Conservation (phyloP, 2,888 invertebrate genomes). For the Coecobrya sp. region DNA sequence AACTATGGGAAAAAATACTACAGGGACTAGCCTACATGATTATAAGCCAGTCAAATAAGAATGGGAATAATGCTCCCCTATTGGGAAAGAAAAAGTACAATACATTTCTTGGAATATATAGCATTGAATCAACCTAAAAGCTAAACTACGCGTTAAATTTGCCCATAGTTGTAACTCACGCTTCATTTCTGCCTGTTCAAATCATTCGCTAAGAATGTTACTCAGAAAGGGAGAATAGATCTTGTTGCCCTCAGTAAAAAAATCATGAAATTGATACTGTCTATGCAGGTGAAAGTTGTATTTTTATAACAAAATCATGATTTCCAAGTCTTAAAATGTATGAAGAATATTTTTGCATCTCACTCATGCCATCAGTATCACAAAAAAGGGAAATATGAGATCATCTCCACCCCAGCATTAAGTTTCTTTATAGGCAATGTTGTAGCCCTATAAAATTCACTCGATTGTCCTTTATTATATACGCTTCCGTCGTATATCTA, state of each 20-base stretch:
- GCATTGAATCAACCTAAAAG: constrained; percentile 24
- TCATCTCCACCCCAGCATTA: too few relatives aligned
- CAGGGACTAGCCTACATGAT: background rate
- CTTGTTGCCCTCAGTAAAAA: background rate
- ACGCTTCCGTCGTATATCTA: background rate
- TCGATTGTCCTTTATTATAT: background rate
- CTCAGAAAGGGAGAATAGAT: background rate
- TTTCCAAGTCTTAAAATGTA: background rate
- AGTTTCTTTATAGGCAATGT: too few relatives aligned
- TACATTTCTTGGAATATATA: background rate
- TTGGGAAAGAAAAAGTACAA: background rate
- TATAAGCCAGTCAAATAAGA: constrained; percentile 26
- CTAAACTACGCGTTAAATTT: constrained; percentile 82
- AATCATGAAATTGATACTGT: background rate
- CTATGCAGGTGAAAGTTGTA: constrained; percentile 18
- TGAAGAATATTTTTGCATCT: background rate
- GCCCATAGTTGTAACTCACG: constrained; percentile 62
- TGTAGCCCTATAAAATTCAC: background rate
- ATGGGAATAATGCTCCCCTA: background rate
- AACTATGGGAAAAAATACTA: background rate
- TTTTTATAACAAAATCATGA: background rate
- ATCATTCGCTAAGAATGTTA: constrained; percentile 1
- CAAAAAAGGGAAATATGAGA: background rate
- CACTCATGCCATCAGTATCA: background rate
- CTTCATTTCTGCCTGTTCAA: constrained; percentile 73